Evolutionary conservation across 2,888 invertebrate genomes (phyloP).

Genomic region (Siphlonurus alternatus): DNA sequence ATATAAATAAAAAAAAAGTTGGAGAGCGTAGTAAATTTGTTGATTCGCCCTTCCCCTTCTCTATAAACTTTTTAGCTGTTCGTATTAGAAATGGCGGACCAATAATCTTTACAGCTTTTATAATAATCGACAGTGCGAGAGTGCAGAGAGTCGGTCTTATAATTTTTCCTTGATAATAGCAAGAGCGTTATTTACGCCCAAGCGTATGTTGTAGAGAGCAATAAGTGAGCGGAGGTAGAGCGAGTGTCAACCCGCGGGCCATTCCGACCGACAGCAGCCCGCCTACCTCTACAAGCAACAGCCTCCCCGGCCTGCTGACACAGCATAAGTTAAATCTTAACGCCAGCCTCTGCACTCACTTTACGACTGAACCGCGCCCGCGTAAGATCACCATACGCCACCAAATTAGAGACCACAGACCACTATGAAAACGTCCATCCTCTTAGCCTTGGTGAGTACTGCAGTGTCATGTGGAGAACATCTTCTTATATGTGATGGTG

Average conservation of each 20-base stretch:
- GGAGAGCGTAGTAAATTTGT: neutral
- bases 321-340: neutral
- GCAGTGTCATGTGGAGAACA: too few species aligned
- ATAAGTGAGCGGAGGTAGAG: neutral
- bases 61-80: neutral
- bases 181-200: too few species aligned
- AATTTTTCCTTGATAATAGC: too few species aligned
- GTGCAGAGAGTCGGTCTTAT: too few species aligned
- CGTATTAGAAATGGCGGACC: too few species aligned
- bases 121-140: too few species aligned
- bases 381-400: neutral
- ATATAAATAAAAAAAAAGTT: neutral
- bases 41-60: neutral
- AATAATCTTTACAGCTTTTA: too few species aligned
- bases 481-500: too few species aligned
- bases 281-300: neutral
- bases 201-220: too few species aligned
- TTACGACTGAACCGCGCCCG: neutral
- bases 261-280: neutral
- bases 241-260: neutral
- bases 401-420: neutral
- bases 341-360: neutral
- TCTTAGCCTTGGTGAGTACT: neutral
- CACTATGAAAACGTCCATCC: neutral
- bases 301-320: neutral